Percentiles rank a stretch among this genome's conserved stretches.
Conservation (phyloP, 2,113 vertebrate species). For the Callospermophilus lateralis region DNA sequence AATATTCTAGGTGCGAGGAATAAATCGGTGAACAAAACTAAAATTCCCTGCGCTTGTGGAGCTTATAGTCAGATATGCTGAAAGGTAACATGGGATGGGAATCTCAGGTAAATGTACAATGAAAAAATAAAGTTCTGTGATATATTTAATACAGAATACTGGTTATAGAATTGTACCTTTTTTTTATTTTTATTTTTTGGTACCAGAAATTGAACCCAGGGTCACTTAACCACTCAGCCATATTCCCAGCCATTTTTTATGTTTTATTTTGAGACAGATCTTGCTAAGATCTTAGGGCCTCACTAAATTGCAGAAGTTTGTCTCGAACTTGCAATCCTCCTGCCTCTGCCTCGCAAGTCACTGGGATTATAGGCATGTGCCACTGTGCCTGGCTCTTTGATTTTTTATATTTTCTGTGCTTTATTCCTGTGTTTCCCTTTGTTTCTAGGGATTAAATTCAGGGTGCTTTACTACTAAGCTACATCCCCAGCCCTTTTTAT, state of each 20-base stretch:
- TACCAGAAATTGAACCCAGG: background rate
- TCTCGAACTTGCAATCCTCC: no score
- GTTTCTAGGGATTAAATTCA: no score
- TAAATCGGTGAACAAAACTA: background rate
- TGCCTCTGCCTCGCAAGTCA: no score
- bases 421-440: background rate
- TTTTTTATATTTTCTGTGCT: background rate
- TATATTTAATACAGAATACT: background rate
- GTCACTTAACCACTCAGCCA: no score
- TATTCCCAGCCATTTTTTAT: no score
- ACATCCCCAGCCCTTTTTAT: no score
- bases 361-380: no score
- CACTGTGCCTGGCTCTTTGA: no score
- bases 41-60: background rate
- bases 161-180: background rate
- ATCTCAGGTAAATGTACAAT: background rate
- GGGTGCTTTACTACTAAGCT: no score
- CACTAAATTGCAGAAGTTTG: no score
- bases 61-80: background rate
- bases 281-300: no score
- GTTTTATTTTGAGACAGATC: no score
- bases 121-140: background rate
- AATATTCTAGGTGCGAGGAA: background rate
- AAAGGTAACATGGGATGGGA: background rate
- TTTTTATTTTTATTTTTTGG: background rate